Evolutionary conservation across 2,113 vertebrate species (phyloP).

Genomic region (Elanoides forficatus): DNA sequence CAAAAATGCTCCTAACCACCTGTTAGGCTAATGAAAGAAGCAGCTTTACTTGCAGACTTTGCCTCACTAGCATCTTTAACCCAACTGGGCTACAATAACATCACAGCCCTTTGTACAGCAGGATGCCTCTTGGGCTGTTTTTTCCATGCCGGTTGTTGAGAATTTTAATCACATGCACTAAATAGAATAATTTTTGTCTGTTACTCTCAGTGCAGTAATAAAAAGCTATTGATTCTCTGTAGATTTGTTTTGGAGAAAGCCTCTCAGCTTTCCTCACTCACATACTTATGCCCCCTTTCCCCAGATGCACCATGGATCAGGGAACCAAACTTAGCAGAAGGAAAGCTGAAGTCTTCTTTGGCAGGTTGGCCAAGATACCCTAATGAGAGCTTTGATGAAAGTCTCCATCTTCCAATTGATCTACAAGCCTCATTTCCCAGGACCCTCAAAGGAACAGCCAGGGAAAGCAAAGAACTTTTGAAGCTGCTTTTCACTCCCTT

Average conservation of each 20-base stretch:
- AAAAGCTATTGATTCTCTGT: background rate
- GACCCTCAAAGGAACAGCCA: background rate
- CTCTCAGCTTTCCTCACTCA: rapidly evolving
- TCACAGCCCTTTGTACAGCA: background rate
- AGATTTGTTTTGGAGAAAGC: background rate
- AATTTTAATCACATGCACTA: background rate
- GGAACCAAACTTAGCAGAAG: constrained; percentile 23
- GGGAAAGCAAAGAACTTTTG: background rate
- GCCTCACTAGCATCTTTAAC: background rate
- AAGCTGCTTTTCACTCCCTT: background rate
- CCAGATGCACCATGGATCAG: rapidly evolving
- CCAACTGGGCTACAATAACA: background rate
- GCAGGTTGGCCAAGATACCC: constrained; percentile 40
- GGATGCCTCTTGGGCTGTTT: background rate
- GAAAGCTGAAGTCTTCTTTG: constrained; percentile 11
- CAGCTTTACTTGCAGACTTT: background rate
- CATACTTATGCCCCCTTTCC: background rate
- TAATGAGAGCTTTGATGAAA: constrained; percentile 33
- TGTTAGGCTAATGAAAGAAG: background rate
- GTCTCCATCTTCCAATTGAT: constrained; percentile 3
- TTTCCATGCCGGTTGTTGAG: background rate
- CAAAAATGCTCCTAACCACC: background rate
- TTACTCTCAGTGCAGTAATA: background rate
- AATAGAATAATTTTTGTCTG: background rate
- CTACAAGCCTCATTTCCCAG: background rate